A percentile compares a stretch with the other conserved stretches of the same genome.
These are phyloP conservation scores for Dusona sp. DNA, from an alignment of 2,888 invertebrate genomes.

Conservation along the genomic window DNA sequence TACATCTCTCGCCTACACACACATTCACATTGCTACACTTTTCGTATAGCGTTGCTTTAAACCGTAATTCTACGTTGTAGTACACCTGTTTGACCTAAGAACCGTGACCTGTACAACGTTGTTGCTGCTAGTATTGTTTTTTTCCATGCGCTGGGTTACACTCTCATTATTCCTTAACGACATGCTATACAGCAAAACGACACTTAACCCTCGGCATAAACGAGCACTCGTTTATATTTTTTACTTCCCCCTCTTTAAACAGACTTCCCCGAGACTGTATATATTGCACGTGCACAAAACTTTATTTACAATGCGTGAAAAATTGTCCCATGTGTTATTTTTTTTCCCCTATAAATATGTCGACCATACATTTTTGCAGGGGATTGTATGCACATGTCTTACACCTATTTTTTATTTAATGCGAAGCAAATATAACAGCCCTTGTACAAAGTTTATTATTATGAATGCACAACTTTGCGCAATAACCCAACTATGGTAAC, in stretches of 20 bases:
- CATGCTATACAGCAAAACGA: slow-evolving; percentile 49
- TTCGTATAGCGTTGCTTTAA: slow-evolving; percentile 16
- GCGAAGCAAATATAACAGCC: not conserved
- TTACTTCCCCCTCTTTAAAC: not conserved
- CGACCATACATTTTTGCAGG: not conserved
- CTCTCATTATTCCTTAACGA: slow-evolving; percentile 52
- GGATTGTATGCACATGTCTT: not conserved
- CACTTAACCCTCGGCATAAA: slow-evolving; percentile 27
- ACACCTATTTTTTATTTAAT: slow-evolving; percentile 27
- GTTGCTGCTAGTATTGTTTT: slow-evolving; percentile 14
- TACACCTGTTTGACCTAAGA: slow-evolving; percentile 42
- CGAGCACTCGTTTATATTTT: not conserved
- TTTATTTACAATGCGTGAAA: slow-evolving; percentile 49
- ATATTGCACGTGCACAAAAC: slow-evolving; percentile 32
- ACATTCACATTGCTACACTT: slow-evolving; percentile 28
- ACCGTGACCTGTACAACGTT: slow-evolving; percentile 45
- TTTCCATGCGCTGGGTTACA: slow-evolving; percentile 3
- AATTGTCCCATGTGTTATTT: slow-evolving; percentile 17
- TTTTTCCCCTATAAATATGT: not conserved
- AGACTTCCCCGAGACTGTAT: slow-evolving; percentile 19
- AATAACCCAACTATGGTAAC: slow-evolving; percentile 17
- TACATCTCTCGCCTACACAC: not conserved
- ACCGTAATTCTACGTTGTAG: slow-evolving; percentile 31
- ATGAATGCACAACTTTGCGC: slow-evolving; percentile 25
- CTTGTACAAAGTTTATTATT: slow-evolving; percentile 40